Evolutionary conservation across 2,888 invertebrate genomes (phyloP), one percentile per base, ranked within the genome.

Genomic region (Ophion obscuratus): DNA sequence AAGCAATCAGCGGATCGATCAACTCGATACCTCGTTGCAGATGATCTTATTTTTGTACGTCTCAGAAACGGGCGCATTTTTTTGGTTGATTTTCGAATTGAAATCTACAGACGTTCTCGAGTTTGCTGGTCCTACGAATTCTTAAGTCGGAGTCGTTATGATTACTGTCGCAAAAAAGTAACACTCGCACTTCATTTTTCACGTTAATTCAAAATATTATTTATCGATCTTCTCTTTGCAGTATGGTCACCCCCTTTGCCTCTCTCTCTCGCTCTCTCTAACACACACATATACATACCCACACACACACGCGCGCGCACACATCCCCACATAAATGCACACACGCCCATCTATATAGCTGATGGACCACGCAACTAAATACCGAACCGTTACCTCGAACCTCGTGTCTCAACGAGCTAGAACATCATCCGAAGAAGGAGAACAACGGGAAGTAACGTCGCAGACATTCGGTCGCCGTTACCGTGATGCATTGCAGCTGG

Each of bases 401-500:
- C 81, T 67, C 40, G 20, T 61, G 70, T 67, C 24, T 36, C 40
- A 17, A 74, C 85, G 75, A 87, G 79, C 84, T 87, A 90, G 85
- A 93, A 88, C 89, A 92, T 89, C 87, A 86, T 87, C 88, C 90
- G 88, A 78, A 92, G 88, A 81, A 93, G 89, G 79, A 91, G 89
- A 81, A 91, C 87, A 81, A 91, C 86, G 79, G 90, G 91, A 87
- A 91, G 88, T 61, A 91, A 80, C 77, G 91, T 89, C 86, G 89
- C 92, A 83, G 91, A 90, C 88, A 90, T 89, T 91, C 90, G 92
- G 89, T 92, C 92, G 84, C 95, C 94, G 81, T 93, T 92, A 73
- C 97, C 96, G 90, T 97, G 97, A 95, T 97, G 97, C 97, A 97
- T 97, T 68, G 97, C 97, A 82, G 97, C 97, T 91, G 97, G 97